Evolutionary conservation across 1,140 invertebrate species (phyloP).

Genomic region (Drosophila bocki): DNA sequence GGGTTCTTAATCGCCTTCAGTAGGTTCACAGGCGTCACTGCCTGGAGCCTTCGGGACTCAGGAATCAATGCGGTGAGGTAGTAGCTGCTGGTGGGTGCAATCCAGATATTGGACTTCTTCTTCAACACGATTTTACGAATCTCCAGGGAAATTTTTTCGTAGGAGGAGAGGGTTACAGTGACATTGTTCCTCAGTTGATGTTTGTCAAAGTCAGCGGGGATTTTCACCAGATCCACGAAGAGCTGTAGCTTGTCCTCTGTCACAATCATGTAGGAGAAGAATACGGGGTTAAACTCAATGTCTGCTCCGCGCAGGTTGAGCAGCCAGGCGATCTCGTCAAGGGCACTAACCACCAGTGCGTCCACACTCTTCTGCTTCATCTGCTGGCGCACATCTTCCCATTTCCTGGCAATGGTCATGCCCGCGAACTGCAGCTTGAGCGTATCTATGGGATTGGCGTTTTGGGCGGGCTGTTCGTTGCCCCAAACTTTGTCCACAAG

Average conservation of each 20-base stretch:
- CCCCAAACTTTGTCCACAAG: conserved; percentile 93
- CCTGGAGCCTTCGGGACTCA: conserved; percentile 85
- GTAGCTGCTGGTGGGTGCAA: conserved; percentile 89
- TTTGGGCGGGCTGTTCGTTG: conserved; percentile 86
- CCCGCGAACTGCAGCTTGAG: conserved; percentile 90
- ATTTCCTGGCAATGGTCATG: conserved; percentile 89
- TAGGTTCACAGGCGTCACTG: conserved; percentile 86
- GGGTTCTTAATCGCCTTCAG: conserved; percentile 97
- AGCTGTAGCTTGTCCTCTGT: conserved; percentile 88
- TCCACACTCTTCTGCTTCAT: conserved; percentile 90
- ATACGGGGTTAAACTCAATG: conserved; percentile 98
- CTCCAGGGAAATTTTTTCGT: conserved; percentile 86
- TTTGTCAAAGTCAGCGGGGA: conserved; percentile 86
- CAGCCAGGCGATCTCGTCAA: conserved; percentile 97
- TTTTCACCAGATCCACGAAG: conserved; percentile 90
- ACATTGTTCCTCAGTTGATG: conserved; percentile 88
- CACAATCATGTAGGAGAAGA: conserved; percentile 96
- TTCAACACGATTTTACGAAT: conserved; percentile 81
- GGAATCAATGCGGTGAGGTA: conserved; percentile 88
- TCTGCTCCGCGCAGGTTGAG: conserved; percentile 97
- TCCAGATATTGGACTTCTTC: conserved; percentile 87
- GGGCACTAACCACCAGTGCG: conserved; percentile 91
- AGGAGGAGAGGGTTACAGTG: conserved; percentile 86
- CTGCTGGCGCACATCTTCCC: conserved; percentile 88
- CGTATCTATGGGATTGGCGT: conserved; percentile 88